phyloP scores from a whole-genome alignment of 2,113 vertebrate species.

The Proterorhinus semilunaris region DNA sequence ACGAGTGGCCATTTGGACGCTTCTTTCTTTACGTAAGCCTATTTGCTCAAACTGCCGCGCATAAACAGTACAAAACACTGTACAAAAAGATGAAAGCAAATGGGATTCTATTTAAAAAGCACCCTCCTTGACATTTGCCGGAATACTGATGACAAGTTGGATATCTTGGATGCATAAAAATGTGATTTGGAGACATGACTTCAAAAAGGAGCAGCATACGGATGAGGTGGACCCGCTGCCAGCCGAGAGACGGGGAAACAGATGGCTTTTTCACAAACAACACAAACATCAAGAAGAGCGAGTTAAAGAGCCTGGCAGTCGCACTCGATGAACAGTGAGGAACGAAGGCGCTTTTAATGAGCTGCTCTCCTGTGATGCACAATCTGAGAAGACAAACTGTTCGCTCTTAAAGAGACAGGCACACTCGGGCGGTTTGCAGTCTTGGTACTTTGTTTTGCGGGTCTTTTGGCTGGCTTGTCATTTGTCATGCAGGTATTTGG shows the following conservation, averaged over 20 bases:
- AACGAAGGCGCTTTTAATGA: conserved; percentile 80
- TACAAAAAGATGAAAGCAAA: conserved; percentile 27
- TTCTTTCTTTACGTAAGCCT: conserved; percentile 20
- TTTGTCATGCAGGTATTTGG: neutral
- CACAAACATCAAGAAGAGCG: conserved; percentile 81
- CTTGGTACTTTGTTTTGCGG: conserved; percentile 22
- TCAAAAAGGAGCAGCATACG: conserved; percentile 80
- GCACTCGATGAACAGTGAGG: conserved; percentile 78
- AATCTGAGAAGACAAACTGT: conserved; percentile 71
- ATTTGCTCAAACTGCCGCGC: conserved; percentile 2
- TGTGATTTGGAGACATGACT: conserved; percentile 76
- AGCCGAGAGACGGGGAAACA: conserved; percentile 77
- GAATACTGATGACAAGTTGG: conserved; percentile 69
- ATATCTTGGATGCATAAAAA: conserved; percentile 73
- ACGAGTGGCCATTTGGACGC: conserved; percentile 28
- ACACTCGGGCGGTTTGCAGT: conserved; percentile 41
- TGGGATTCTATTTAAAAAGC: conserved; percentile 62
- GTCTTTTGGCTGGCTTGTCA: conserved; percentile 13
- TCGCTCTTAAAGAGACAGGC: conserved; percentile 69
- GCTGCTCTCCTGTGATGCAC: conserved; percentile 75
- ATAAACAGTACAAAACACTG: conserved; percentile 12
- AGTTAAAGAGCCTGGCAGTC: conserved; percentile 82
- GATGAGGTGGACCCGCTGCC: conserved; percentile 80
- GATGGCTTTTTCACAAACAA: conserved; percentile 83
- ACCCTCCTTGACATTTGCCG: conserved; percentile 66